These are phyloP conservation scores for Orestias chungarensis DNA, from an alignment of 2,797 vertebrate genomes.

Conservation along the genomic window DNA sequence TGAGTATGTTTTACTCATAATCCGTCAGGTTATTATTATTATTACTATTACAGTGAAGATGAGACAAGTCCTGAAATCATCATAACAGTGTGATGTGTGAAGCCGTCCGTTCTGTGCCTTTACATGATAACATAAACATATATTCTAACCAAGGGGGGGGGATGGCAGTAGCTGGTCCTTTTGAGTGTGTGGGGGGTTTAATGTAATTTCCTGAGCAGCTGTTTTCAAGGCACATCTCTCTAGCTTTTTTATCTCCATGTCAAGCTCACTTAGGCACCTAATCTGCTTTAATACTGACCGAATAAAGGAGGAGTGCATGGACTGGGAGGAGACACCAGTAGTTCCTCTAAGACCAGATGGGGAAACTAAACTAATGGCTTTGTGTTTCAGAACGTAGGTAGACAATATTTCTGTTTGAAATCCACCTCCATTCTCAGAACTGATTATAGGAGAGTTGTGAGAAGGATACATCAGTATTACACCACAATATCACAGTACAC, in stretches of 20 bases:
- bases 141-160: neutral
- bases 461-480: neutral
- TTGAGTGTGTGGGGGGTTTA: slow-evolving; percentile 28
- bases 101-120: neutral
- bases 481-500: neutral
- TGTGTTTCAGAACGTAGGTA: neutral
- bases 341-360: slow-evolving; percentile 18
- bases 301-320: slow-evolving; percentile 45
- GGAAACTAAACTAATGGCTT: slow-evolving; percentile 26
- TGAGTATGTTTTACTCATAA: neutral
- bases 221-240: slow-evolving; percentile 67
- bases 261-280: slow-evolving; percentile 67
- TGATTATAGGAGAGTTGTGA: neutral
- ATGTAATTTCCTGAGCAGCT: slow-evolving; percentile 65
- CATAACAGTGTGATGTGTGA: neutral
- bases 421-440: neutral
- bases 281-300: slow-evolving; percentile 67
- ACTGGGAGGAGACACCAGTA: slow-evolving; percentile 14
- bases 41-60: neutral
- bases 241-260: slow-evolving; percentile 59
- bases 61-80: neutral
- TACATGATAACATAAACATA: neutral
- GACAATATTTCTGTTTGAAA: neutral
- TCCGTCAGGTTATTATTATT: neutral
- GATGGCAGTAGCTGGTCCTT: neutral